phyloP scores from a whole-genome alignment of 1,140 invertebrate genomes.

The Apis dorsata region DNA sequence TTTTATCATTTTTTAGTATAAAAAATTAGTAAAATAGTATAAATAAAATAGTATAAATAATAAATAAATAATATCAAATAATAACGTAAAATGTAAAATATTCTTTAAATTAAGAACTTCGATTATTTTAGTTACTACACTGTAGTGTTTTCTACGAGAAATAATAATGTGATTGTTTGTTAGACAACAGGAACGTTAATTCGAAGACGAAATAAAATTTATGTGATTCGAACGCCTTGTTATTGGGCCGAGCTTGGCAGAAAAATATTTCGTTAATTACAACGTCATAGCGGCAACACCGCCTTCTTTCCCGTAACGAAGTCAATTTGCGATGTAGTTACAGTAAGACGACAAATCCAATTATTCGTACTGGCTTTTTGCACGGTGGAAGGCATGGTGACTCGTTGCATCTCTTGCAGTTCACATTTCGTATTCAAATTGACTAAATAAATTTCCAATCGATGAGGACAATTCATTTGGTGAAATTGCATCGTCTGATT shows the following conservation, averaged over 20 bases:
- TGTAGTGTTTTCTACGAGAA: neutral
- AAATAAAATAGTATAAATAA: too few species aligned
- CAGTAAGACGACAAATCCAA: slow-evolving; percentile 50
- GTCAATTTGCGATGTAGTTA: slow-evolving; percentile 59
- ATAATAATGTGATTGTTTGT: slow-evolving; percentile 20
- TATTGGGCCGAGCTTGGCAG: slow-evolving; percentile 22
- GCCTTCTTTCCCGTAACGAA: slow-evolving; percentile 56
- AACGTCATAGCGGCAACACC: slow-evolving; percentile 13
- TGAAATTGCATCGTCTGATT: neutral
- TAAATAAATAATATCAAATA: too few species aligned
- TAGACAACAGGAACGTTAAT: neutral
- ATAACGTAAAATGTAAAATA: too few species aligned
- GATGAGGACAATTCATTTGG: neutral
- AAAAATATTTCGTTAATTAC: slow-evolving; percentile 64
- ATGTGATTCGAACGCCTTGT: slow-evolving; percentile 27
- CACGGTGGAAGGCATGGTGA: neutral
- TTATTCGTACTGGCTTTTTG: slow-evolving; percentile 55
- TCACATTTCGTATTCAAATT: slow-evolving; percentile 16
- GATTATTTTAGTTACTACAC: too few species aligned
- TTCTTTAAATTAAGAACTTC: too few species aligned
- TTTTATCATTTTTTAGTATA: too few species aligned
- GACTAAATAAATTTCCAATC: neutral
- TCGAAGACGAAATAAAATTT: slow-evolving; percentile 18
- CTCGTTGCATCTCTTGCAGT: slow-evolving; percentile 44
- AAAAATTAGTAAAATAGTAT: too few species aligned